Conservation (phyloP, 2,888 invertebrate species). For the Gymnoscelis rufifasciata region DNA sequence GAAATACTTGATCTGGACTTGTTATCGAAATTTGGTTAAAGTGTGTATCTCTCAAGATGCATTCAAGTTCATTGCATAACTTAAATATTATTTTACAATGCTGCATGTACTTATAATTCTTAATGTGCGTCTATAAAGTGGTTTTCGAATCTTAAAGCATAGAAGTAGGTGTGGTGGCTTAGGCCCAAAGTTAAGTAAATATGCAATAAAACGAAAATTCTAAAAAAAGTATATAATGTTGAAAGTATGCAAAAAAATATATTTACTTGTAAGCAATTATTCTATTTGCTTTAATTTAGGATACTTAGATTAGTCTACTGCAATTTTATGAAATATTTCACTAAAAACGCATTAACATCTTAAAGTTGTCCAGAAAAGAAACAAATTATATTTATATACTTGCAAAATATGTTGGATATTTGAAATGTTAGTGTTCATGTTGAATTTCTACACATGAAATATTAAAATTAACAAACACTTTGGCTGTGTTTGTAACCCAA, state of each 20-base stretch:
- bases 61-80: neutral
- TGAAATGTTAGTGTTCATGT: too few species aligned
- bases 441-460: neutral
- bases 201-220: conserved; percentile 42
- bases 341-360: too few species aligned
- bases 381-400: too few species aligned
- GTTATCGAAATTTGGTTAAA: too few species aligned
- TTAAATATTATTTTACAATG: neutral
- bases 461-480: neutral
- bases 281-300: conserved; percentile 40
- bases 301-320: conserved; percentile 22
- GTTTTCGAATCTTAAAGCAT: conserved; percentile 23
- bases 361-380: too few species aligned
- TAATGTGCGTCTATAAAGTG: neutral
- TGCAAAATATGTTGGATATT: too few species aligned
- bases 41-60: neutral
- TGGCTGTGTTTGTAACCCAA: conserved; percentile 15
- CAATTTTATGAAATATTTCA: conserved; percentile 1
- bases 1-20: conserved; percentile 2
- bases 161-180: conserved; percentile 28
- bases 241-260: conserved; percentile 52
- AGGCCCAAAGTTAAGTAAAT: conserved; percentile 29
- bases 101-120: neutral
- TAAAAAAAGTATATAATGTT: conserved; percentile 52
- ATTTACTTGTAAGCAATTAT: conserved; percentile 37